phyloP scores from a whole-genome alignment of 2,888 invertebrate species.

The Anthoptus insignis region DNA sequence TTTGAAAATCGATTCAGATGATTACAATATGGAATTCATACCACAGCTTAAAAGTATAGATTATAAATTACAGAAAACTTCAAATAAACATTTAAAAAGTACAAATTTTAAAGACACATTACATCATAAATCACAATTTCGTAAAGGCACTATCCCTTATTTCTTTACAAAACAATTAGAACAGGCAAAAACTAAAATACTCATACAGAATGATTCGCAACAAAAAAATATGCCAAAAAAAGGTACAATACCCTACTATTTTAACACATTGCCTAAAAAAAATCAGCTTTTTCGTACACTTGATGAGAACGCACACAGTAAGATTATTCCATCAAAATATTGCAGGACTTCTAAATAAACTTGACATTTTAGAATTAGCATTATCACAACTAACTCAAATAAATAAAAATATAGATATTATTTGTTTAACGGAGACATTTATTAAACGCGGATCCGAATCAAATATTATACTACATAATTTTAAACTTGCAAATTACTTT shows the following conservation, averaged over 20 bases:
- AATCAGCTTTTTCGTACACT: constrained; percentile 5
- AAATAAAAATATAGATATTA: background rate
- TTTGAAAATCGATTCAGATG: constrained; percentile 12
- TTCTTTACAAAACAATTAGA: constrained; percentile 2
- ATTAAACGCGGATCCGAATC: background rate
- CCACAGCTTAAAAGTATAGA: background rate
- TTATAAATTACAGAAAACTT: background rate
- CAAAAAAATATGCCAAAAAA: background rate
- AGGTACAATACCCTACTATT: constrained; percentile 10
- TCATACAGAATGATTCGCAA: too few relatives aligned
- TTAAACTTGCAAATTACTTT: background rate
- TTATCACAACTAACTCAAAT: background rate
- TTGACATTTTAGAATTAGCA: background rate
- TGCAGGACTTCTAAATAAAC: background rate
- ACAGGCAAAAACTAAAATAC: background rate
- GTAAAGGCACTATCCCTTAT: constrained; percentile 12
- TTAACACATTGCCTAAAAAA: background rate
- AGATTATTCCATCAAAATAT: background rate
- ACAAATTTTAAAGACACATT: background rate
- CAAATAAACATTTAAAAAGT: background rate
- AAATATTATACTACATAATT: background rate
- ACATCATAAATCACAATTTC: background rate
- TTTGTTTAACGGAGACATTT: background rate
- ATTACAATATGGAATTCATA: background rate
- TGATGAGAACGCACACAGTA: background rate